These are phyloP conservation scores for Empis stercorea DNA, from an alignment of 2,888 invertebrate species.

Conservation along the genomic window DNA sequence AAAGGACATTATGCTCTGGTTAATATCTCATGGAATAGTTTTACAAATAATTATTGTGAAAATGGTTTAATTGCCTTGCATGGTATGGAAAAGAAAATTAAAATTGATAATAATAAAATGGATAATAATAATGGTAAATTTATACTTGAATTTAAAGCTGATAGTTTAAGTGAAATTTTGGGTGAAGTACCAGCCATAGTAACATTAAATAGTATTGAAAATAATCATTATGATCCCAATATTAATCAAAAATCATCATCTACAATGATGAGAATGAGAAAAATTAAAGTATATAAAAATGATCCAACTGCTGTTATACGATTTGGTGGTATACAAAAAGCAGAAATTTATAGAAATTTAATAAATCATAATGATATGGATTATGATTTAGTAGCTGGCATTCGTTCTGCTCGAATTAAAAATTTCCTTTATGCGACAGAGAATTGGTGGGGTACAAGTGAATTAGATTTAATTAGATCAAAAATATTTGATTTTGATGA, in stretches of 20 bases:
- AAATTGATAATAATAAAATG: slow-evolving; percentile 68
- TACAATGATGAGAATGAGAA: slow-evolving; percentile 21
- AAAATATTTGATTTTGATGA: slow-evolving; percentile 97
- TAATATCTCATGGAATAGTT: slow-evolving; percentile 73
- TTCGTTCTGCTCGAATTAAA: slow-evolving; percentile 73
- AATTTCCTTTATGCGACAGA: slow-evolving; percentile 77
- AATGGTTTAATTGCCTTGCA: slow-evolving; percentile 63
- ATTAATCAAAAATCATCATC: slow-evolving; percentile 19
- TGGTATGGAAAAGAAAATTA: slow-evolving; percentile 95
- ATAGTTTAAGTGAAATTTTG: slow-evolving; percentile 87
- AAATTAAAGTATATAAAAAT: slow-evolving; percentile 21
- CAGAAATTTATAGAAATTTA: slow-evolving; percentile 77
- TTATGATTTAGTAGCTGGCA: slow-evolving; percentile 87
- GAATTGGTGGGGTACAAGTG: slow-evolving; percentile 92
- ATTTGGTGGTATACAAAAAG: slow-evolving; percentile 88
- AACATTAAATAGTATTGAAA: slow-evolving; percentile 60
- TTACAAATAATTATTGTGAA: slow-evolving; percentile 74
- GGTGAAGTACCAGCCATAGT: slow-evolving; percentile 73
- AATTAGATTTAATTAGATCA: slow-evolving; percentile 58
- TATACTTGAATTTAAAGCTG: slow-evolving; percentile 76
- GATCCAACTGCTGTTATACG: slow-evolving; percentile 73
- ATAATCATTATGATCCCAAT: slow-evolving; percentile 44
- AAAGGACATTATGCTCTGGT: slow-evolving; percentile 88
- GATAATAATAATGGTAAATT: slow-evolving; percentile 66
- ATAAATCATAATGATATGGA: slow-evolving; percentile 71